These are phyloP conservation scores for Holothuria leucospilota DNA, from an alignment of 53 echinoderm and acorn worm genomes.

Conservation along the genomic window DNA sequence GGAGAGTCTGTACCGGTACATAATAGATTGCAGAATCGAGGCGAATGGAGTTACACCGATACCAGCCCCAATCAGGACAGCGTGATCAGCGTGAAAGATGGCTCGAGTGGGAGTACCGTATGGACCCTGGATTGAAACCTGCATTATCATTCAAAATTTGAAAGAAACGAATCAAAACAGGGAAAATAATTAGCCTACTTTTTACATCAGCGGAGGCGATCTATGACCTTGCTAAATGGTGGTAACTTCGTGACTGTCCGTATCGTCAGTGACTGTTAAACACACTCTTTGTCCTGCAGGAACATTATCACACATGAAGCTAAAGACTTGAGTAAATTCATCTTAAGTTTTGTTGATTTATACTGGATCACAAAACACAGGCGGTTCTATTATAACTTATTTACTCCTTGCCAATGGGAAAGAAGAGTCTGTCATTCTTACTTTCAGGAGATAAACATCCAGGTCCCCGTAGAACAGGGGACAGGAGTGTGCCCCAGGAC, in stretches of 20 bases:
- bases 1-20: constrained; percentile 56
- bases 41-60: constrained; percentile 84
- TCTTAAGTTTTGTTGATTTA: no score
- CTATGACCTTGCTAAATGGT: neutral
- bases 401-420: no score
- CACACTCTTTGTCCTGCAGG: no score
- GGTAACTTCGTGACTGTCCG: neutral
- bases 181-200: neutral
- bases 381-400: no score
- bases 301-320: no score
- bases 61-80: constrained; percentile 83
- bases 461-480: no score
- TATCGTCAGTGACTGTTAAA: neutral
- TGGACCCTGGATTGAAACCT: constrained; percentile 80
- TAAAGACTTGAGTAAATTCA: no score
- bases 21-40: constrained; percentile 76
- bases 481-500: no score
- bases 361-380: no score
- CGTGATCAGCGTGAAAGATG: constrained; percentile 78
- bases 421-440: no score
- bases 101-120: constrained; percentile 74
- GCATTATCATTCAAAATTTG: neutral
- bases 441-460: no score
- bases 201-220: neutral
- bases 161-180: neutral